Evolutionary conservation across 2,888 invertebrate genomes (phyloP).

Genomic region (Drosophila macrospina): DNA sequence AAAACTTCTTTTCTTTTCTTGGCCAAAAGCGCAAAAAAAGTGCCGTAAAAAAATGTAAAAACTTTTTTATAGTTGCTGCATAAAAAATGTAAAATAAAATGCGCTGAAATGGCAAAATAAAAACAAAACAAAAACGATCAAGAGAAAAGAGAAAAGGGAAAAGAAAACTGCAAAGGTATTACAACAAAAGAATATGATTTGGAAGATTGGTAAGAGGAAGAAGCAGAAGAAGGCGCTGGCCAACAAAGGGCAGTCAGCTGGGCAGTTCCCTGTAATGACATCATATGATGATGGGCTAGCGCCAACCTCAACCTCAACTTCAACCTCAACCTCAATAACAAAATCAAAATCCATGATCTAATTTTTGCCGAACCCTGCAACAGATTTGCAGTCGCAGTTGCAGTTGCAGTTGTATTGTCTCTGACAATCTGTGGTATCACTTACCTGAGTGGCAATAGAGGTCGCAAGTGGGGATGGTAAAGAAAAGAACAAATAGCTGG

Average conservation of each 20-base stretch:
- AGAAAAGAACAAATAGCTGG: slow-evolving; percentile 46
- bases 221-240: not conserved
- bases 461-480: not conserved
- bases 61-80: slow-evolving; percentile 77
- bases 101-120: slow-evolving; percentile 58
- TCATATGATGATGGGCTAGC: slow-evolving; percentile 51
- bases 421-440: slow-evolving; percentile 38
- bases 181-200: slow-evolving; percentile 57
- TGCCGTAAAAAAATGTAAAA: slow-evolving; percentile 79
- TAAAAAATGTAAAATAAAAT: slow-evolving; percentile 79
- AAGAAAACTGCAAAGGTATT: slow-evolving; percentile 38
- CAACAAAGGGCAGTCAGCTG: slow-evolving; percentile 59
- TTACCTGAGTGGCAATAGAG: slow-evolving; percentile 36
- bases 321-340: too few species aligned
- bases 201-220: too few species aligned
- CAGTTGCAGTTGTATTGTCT: slow-evolving; percentile 37
- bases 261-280: slow-evolving; percentile 68
- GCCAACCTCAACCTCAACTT: slow-evolving; percentile 67
- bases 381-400: slow-evolving; percentile 28
- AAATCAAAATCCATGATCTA: slow-evolving; percentile 77
- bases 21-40: slow-evolving; percentile 60
- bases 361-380: slow-evolving; percentile 60
- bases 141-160: slow-evolving; percentile 11
- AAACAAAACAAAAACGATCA: slow-evolving; percentile 27
- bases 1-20: slow-evolving; percentile 67